Percentiles rank a stretch among this genome's conserved stretches.
These are phyloP conservation scores for Trichonephila inaurata DNA, from an alignment of 1,140 invertebrate genomes.

Conservation along the genomic window DNA sequence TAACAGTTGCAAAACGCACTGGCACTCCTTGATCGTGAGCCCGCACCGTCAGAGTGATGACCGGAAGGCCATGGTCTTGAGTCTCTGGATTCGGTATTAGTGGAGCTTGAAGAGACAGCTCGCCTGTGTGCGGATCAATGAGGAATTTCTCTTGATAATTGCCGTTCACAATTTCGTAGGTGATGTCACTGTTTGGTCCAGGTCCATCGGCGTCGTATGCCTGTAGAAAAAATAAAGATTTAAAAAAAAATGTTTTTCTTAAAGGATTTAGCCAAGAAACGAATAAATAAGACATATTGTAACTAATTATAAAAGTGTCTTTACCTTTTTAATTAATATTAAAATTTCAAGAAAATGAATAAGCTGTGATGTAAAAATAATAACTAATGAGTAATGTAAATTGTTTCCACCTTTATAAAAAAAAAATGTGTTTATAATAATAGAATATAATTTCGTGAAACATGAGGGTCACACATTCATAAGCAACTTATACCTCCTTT, in stretches of 20 bases:
- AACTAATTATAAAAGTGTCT: not conserved
- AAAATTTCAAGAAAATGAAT: too few species aligned
- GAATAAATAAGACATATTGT: not conserved
- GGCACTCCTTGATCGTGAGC: conserved; percentile 79
- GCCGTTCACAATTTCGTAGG: conserved; percentile 90
- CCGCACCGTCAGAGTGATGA: conserved; percentile 77
- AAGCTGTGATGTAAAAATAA: too few species aligned
- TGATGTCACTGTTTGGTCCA: conserved; percentile 91
- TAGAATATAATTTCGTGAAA: too few species aligned
- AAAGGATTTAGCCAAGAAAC: not conserved
- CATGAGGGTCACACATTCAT: too few species aligned
- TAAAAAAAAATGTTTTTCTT: not conserved
- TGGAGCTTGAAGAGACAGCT: conserved; percentile 78
- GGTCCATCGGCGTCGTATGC: conserved; percentile 91
- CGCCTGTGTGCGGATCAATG: conserved; percentile 78
- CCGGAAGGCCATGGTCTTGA: conserved; percentile 69
- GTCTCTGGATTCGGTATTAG: conserved; percentile 22
- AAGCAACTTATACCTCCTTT: too few species aligned
- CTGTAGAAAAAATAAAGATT: conserved; percentile 78
- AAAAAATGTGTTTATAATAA: too few species aligned
- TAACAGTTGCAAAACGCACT: conserved; percentile 71
- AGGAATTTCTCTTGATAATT: conserved; percentile 90
- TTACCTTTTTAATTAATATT: not conserved
- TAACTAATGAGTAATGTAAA: too few species aligned
- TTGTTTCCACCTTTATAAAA: too few species aligned